Base-by-base conservation (phyloP, 2,113 vertebrate genomes). In the Nothocercus julius region DNA sequence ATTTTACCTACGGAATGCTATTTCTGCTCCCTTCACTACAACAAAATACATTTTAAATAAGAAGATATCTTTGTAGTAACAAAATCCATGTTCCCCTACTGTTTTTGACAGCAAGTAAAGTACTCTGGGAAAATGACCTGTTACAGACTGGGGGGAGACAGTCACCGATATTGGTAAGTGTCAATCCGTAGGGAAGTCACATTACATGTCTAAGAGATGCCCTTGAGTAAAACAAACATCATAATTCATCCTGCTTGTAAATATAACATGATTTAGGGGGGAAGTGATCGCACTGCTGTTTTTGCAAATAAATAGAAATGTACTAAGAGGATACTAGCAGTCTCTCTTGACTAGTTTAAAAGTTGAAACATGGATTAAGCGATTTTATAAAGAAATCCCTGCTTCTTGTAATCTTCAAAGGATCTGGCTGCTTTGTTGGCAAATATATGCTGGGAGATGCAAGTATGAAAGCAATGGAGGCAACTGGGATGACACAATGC, bases 191-290 rank as follows among this genome's bases (percentile, higher is more conserved):
- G 80, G 62, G 66, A 87, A 92, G 47, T 84, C 53, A 54, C 66
- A 66, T 95, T 66, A 61, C 42, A n/a, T 18, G 66, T 74, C 64
- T 86, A 49, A 88, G 92, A 92, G 91, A 75, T 47, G 77, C 86
- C 86, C 89, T 84, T 96, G 85, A 90, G 78, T n/a, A 81, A 90
- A 95, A 68, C n/a, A 68, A 94, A 87, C 85, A 59, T 76, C 34
- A 12, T 1, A 0, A 87, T 89, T 70, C 61, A 90, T 90, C 88
- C 73, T 82, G 70, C 83, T 79, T 62, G 53, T 81, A 88, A 66
- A 24, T 66, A 24, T 64, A 79, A 76, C 66, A 5, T 36, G 47
- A 53, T 40, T 53, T 77, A 36, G 36, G 40, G 40, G 58, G 47
- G 30, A 83, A 70, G 72, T 0, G 1, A 59, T 66, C 63, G n/a